phyloP scores from a whole-genome alignment of 2,113 vertebrate species.

The Syrrhaptes paradoxus region DNA sequence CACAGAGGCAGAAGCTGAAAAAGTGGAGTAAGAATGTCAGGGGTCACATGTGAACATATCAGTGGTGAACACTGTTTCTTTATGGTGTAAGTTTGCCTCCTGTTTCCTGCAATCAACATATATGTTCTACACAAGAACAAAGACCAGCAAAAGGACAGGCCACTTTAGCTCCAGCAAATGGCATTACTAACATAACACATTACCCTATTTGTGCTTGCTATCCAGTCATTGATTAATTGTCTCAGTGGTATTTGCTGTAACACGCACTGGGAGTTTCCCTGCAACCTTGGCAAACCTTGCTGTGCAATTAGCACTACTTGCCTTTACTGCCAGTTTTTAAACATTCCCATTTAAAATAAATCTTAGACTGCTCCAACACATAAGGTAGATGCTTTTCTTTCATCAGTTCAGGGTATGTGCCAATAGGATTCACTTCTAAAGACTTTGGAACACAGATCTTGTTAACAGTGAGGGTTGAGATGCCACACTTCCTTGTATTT shows the following conservation, averaged over 20 bases:
- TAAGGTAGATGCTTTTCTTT: not conserved
- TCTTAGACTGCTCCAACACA: not conserved
- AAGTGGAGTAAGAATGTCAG: not conserved
- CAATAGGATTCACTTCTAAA: not conserved
- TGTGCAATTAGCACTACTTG: conserved; percentile 16
- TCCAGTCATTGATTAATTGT: not conserved
- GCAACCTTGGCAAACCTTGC: not conserved
- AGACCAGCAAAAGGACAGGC: not conserved
- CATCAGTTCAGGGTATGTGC: not conserved
- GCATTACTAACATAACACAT: not conserved
- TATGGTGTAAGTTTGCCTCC: not conserved
- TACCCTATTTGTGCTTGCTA: not conserved
- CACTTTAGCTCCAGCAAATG: not conserved
- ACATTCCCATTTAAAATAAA: not conserved
- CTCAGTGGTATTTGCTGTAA: not conserved
- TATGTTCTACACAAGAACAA: not conserved
- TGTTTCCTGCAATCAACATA: not conserved
- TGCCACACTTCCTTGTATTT: not conserved
- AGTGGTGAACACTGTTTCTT: not conserved
- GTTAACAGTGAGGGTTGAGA: not conserved
- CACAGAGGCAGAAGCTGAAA: not conserved
- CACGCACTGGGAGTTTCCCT: not conserved
- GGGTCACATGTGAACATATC: fast-evolving
- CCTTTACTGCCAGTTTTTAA: conserved; percentile 18
- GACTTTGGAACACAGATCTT: not conserved